A percentile compares a stretch with the other conserved stretches of the same genome.
phyloP scores from a whole-genome alignment of 2,113 vertebrate species.

The Acrocephalus kingi region DNA sequence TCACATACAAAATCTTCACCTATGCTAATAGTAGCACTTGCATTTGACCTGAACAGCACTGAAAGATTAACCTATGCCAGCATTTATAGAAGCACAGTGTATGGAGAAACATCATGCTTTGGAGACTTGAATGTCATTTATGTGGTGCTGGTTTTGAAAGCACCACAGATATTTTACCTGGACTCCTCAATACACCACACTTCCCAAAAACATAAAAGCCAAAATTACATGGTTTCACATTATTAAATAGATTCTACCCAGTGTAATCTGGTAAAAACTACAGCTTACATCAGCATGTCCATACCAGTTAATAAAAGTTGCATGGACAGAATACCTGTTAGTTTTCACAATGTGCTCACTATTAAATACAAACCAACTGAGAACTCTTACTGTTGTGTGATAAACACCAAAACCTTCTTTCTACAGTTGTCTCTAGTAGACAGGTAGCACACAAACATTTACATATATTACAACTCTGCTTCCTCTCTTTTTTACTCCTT shows the following conservation, averaged over 20 bases:
- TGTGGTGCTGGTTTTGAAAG: not conserved
- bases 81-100: not conserved
- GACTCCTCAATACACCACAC: not conserved
- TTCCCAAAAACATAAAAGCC: not conserved
- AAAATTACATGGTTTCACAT: not conserved
- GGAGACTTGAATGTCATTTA: not conserved
- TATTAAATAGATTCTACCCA: not conserved
- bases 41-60: not conserved
- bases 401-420: not conserved
- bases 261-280: not conserved
- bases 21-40: not conserved
- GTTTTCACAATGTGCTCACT: not conserved
- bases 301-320: fast-evolving
- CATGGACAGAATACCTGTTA: not conserved
- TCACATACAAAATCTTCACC: not conserved
- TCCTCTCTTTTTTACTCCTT: not conserved
- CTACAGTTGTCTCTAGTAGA: not conserved
- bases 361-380: not conserved
- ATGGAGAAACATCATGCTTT: not conserved
- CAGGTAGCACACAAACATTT: not conserved
- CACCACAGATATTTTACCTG: not conserved
- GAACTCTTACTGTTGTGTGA: not conserved
- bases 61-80: not conserved
- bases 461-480: not conserved
- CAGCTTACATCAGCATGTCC: not conserved